phyloP scores from a whole-genome alignment of 2,888 invertebrate genomes.

The Noctua janthina region DNA sequence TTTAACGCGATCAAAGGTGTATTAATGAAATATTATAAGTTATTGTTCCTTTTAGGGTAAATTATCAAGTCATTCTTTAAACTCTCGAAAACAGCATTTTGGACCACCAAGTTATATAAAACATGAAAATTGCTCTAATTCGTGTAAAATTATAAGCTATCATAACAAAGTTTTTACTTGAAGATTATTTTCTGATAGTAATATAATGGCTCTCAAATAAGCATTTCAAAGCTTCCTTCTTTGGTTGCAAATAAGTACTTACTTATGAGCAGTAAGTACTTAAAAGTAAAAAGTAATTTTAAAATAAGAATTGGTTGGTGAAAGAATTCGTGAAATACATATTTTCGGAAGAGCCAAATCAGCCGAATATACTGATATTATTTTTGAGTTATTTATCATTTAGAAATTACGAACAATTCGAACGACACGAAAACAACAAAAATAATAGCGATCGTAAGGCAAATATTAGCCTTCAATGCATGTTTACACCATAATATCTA shows the following conservation, averaged over 20 bases:
- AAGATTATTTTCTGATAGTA: slow-evolving; percentile 12
- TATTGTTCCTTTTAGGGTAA: background rate
- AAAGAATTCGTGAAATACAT: background rate
- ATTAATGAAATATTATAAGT: background rate
- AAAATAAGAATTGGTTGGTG: background rate
- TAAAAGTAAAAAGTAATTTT: background rate
- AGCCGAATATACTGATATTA: background rate
- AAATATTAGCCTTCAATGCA: background rate
- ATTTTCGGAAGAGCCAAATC: background rate
- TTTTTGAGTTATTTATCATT: background rate
- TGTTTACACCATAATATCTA: background rate
- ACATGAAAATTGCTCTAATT: background rate
- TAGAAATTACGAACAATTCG: background rate
- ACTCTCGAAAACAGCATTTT: background rate
- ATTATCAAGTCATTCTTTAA: background rate
- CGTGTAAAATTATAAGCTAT: background rate
- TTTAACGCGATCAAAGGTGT: background rate
- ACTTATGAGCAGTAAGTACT: too few species aligned
- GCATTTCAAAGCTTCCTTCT: too few species aligned
- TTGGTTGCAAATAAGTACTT: background rate
- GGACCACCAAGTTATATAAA: background rate
- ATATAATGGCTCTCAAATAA: background rate
- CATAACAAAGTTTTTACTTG: background rate
- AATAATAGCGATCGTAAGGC: background rate
- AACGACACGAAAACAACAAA: background rate